phyloP scores from a whole-genome alignment of 2,888 invertebrate genomes.

The Dryobota labecula region DNA sequence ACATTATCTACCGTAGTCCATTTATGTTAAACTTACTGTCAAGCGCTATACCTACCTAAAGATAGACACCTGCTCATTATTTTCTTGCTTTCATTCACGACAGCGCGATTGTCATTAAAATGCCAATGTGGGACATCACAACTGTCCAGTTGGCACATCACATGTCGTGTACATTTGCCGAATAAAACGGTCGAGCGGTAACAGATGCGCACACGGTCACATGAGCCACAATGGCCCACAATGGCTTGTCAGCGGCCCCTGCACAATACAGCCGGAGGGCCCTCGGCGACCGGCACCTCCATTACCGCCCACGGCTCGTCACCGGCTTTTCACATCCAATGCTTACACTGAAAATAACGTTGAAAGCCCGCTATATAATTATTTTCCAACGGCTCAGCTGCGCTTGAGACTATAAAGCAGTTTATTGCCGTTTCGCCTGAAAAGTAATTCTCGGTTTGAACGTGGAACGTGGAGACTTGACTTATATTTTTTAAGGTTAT shows the following conservation, averaged over 20 bases:
- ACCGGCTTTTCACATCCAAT: slow-evolving; percentile 55
- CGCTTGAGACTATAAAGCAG: slow-evolving; percentile 68
- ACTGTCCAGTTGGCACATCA: background rate
- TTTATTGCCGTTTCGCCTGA: slow-evolving; percentile 66
- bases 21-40: background rate
- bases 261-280: slow-evolving; percentile 56
- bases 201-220: slow-evolving; percentile 55
- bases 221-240: slow-evolving; percentile 55
- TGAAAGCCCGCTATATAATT: slow-evolving; percentile 61
- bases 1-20: background rate
- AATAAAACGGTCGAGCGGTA: slow-evolving; percentile 38
- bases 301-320: slow-evolving; percentile 58
- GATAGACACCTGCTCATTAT: background rate
- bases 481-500: slow-evolving; percentile 48
- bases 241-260: slow-evolving; percentile 53
- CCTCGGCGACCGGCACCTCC: slow-evolving; percentile 55
- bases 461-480: slow-evolving; percentile 28
- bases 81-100: slow-evolving; percentile 14
- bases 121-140: slow-evolving; percentile 1
- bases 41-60: background rate
- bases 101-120: slow-evolving; percentile 11
- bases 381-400: slow-evolving; percentile 62
- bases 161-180: slow-evolving; percentile 28
- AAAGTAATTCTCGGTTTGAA: slow-evolving; percentile 55
- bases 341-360: slow-evolving; percentile 59